These are phyloP conservation scores for Lasioglossum pauxillum DNA, from an alignment of 2,888 invertebrate genomes.

Conservation along the genomic window DNA sequence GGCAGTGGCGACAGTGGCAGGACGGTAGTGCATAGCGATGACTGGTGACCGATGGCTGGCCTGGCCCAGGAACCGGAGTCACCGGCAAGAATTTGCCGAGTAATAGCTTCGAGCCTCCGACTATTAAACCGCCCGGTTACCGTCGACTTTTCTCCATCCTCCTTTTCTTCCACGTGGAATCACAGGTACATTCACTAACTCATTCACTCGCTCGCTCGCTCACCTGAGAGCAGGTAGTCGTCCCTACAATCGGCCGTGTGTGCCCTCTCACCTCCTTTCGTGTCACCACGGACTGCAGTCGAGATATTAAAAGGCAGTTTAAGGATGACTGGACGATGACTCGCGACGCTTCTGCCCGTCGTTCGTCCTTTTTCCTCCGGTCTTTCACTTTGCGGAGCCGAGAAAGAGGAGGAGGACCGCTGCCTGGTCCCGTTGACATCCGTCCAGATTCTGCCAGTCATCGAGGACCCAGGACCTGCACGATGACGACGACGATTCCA, in stretches of 20 bases:
- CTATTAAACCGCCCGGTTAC: conserved; percentile 73
- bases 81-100: conserved; percentile 82
- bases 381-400: conserved; percentile 31
- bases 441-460: conserved; percentile 67
- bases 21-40: conserved; percentile 74
- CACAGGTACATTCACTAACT: neutral
- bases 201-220: conserved; percentile 34
- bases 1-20: conserved; percentile 62
- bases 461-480: conserved; percentile 55
- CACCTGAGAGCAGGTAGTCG: conserved; percentile 77
- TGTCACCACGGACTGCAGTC: conserved; percentile 72
- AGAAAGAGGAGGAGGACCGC: conserved; percentile 45
- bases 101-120: conserved; percentile 80
- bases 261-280: conserved; percentile 78
- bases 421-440: conserved; percentile 69
- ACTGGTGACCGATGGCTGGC: conserved; percentile 66
- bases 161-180: conserved; percentile 29
- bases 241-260: conserved; percentile 69
- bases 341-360: conserved; percentile 70
- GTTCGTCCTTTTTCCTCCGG: conserved; percentile 44
- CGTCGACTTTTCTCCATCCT: conserved; percentile 56
- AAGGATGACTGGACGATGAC: conserved; percentile 81
- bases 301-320: conserved; percentile 83
- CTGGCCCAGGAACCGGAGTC: conserved; percentile 54
- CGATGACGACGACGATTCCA: conserved; percentile 63